Conservation (phyloP, 2,113 vertebrate genomes). For the Aspiorhynchus laticeps region DNA sequence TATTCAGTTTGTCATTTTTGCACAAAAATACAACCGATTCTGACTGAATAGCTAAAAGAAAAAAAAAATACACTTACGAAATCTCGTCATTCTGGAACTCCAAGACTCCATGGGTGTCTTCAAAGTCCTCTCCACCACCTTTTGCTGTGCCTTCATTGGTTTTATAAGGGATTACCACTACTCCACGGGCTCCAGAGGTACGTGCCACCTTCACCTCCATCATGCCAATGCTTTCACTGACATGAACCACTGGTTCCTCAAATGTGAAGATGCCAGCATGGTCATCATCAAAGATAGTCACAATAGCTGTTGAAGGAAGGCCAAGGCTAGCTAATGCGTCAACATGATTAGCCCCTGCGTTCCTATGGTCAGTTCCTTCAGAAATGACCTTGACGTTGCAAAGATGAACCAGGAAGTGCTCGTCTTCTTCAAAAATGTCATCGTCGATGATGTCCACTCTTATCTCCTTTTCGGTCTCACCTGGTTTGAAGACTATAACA, state of each 20-base stretch:
- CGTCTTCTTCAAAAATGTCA: conserved; percentile 97
- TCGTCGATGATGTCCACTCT: conserved; percentile 91
- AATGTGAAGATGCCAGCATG: conserved; percentile 95
- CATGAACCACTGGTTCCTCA: conserved; percentile 82
- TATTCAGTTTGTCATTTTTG: too few relatives aligned
- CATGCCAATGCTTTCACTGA: conserved; percentile 90
- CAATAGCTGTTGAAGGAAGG: conserved; percentile 82
- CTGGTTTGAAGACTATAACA: conserved; percentile 86
- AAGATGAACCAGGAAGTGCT: conserved; percentile 94
- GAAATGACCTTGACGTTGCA: conserved; percentile 82
- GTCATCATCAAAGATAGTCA: conserved; percentile 95
- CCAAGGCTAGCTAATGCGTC: conserved; percentile 79
- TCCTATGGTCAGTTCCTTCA: conserved; percentile 64
- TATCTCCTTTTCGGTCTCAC: conserved; percentile 92
- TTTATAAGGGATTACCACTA: conserved; percentile 91
- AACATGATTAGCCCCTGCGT: conserved; percentile 71
- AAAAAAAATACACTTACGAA: conserved; percentile 81
- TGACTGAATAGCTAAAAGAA: neutral
- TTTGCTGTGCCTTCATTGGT: conserved; percentile 89
- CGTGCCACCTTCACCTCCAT: conserved; percentile 95
- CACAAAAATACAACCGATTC: neutral
- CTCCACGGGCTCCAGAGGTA: conserved; percentile 89
- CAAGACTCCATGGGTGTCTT: conserved; percentile 90
- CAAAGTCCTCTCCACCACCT: conserved; percentile 95
- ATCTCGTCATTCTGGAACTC: conserved; percentile 97